Conservation (phyloP, 2,113 vertebrate species). For the Spizaetus ornatus region DNA sequence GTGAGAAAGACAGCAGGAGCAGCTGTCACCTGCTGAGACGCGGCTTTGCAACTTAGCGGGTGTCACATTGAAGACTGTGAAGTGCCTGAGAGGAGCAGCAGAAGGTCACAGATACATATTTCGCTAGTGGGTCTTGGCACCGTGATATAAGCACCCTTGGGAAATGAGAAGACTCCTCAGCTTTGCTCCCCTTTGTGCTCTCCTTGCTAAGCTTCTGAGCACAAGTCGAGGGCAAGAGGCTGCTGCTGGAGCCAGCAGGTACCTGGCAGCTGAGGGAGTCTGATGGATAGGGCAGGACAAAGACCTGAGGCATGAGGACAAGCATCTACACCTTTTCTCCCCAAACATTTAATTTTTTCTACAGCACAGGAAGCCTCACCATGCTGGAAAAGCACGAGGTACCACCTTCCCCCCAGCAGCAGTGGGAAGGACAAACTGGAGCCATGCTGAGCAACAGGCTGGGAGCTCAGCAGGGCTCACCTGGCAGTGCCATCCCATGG, state of each 20-base stretch:
- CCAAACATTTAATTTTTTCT: not conserved
- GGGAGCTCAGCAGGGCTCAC: not conserved
- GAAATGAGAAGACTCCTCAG: not conserved
- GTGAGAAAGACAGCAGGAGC: slow-evolving; percentile 4
- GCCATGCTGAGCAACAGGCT: not conserved
- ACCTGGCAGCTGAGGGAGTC: not conserved
- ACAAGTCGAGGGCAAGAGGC: not conserved
- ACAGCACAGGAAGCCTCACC: not conserved
- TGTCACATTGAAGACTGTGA: not conserved
- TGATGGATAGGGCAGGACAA: not conserved
- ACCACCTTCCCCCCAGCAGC: not conserved
- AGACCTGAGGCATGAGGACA: not conserved
- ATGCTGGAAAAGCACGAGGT: not conserved
- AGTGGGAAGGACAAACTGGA: not conserved
- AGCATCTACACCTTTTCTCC: not conserved
- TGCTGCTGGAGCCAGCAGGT: not conserved
- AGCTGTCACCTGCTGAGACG: not conserved
- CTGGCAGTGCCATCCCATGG: not conserved
- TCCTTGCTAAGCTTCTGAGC: not conserved
- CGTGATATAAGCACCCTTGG: not conserved
- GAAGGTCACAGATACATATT: not conserved
- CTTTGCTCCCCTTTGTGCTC: not conserved
- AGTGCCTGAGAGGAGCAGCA: not conserved
- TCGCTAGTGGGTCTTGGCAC: not conserved
- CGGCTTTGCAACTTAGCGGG: not conserved